These are phyloP conservation scores for Metridium senile DNA, from an alignment of 92 coral and sea anemone species.

Conservation along the genomic window DNA sequence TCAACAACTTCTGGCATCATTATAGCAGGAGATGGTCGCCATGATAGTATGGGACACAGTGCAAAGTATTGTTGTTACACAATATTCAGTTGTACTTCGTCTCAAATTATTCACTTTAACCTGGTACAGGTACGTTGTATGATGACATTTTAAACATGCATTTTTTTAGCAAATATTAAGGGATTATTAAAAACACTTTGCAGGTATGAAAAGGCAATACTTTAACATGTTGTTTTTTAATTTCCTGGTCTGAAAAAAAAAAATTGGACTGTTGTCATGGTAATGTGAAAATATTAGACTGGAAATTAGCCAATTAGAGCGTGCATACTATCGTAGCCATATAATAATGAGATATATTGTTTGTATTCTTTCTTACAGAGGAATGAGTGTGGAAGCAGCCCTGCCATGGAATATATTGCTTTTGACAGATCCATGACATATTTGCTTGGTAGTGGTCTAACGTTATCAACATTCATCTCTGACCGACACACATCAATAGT, in stretches of 20 bases:
- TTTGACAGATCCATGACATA: constrained; percentile 29
- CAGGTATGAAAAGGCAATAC: no score
- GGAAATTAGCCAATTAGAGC: no score
- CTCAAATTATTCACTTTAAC: constrained; percentile 33
- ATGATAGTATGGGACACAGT: constrained; percentile 51
- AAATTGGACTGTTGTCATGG: no score
- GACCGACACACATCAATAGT: constrained; percentile 54
- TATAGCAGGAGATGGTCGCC: constrained; percentile 43
- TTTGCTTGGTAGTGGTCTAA: constrained; percentile 10
- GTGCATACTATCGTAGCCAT: no score
- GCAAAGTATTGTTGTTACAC: constrained; percentile 52
- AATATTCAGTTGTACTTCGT: constrained; percentile 19
- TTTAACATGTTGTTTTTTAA: no score
- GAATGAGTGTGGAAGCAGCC: constrained; percentile 20
- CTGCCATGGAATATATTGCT: constrained; percentile 33
- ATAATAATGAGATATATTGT: no score
- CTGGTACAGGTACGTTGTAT: constrained; percentile 41
- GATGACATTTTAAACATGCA: no score
- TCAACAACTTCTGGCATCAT: no score
- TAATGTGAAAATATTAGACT: no score
- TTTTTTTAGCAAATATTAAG: no score
- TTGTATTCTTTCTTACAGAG: constrained; percentile 17
- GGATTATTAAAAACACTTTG: no score
- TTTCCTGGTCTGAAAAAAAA: no score
- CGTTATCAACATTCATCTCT: constrained; percentile 36